These are phyloP conservation scores for Megalops cyprinoides DNA, from an alignment of 2,797 vertebrate species.

Conservation along the genomic window DNA sequence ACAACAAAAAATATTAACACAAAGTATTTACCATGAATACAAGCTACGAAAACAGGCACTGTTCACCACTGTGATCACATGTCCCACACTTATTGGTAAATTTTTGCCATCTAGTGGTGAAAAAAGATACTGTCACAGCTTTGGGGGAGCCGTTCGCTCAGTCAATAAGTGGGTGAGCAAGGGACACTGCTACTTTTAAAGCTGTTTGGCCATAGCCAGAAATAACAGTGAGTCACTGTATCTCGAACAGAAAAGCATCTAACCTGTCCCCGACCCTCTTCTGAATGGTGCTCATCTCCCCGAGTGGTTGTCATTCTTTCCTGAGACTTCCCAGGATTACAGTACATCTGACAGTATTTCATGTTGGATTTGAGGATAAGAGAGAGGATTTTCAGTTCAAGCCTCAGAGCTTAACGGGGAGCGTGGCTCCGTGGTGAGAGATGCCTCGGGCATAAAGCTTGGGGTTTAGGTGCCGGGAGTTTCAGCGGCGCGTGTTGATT, in stretches of 20 bases:
- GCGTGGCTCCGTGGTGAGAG: conserved; percentile 43
- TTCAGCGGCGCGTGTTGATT: conserved; percentile 65
- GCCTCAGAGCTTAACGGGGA: conserved; percentile 68
- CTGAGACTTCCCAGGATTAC: conserved; percentile 66
- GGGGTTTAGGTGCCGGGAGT: conserved; percentile 61
- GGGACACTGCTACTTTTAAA: neutral
- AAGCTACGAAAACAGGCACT: neutral
- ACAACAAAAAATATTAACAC: neutral
- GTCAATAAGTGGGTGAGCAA: neutral
- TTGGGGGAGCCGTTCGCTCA: neutral
- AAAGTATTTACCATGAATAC: neutral
- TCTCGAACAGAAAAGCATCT: neutral
- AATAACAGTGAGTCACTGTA: neutral
- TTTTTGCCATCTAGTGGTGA: conserved; percentile 10
- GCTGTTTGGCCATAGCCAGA: neutral
- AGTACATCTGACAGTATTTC: conserved; percentile 78
- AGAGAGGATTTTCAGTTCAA: conserved; percentile 71
- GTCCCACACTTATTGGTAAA: too few relatives aligned
- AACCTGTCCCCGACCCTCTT: conserved; percentile 13
- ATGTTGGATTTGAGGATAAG: conserved; percentile 78
- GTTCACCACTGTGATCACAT: too few relatives aligned
- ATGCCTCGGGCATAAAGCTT: conserved; percentile 61
- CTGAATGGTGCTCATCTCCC: conserved; percentile 30
- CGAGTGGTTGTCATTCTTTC: conserved; percentile 54
- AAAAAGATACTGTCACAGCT: neutral